phyloP scores from a whole-genome alignment of 1,140 invertebrate species.

The Heliothis subflexa region DNA sequence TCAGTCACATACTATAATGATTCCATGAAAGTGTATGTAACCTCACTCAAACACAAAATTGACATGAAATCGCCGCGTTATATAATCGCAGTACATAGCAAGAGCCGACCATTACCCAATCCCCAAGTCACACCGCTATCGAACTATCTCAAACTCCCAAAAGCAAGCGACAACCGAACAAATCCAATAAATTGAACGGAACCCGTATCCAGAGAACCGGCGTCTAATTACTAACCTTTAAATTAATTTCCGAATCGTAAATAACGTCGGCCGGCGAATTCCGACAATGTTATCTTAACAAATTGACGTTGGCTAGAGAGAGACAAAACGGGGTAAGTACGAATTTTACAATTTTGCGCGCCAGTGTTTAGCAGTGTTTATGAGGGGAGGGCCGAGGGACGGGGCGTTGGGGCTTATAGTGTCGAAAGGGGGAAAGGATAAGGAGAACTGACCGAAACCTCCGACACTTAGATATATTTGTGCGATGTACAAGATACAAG shows the following conservation, averaged over 20 bases:
- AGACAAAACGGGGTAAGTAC: constrained; percentile 60
- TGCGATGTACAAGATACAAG: constrained; percentile 75
- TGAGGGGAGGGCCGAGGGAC: constrained; percentile 54
- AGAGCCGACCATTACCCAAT: constrained; percentile 34
- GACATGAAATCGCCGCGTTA: not conserved
- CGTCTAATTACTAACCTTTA: constrained; percentile 70
- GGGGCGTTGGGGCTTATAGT: constrained; percentile 63
- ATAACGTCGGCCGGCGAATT: constrained; percentile 57
- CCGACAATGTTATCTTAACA: constrained; percentile 79
- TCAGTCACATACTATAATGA: too few relatives aligned
- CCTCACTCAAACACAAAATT: not conserved
- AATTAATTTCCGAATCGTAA: constrained; percentile 77
- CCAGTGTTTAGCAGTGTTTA: constrained; percentile 80
- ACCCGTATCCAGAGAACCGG: constrained; percentile 54
- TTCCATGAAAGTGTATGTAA: too few relatives aligned
- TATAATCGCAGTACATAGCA: constrained; percentile 22
- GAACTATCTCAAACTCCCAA: constrained; percentile 46
- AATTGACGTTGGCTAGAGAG: constrained; percentile 72
- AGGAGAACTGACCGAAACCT: constrained; percentile 73
- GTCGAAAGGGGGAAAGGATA: constrained; percentile 74
- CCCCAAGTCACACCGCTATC: constrained; percentile 25
- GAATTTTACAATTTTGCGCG: constrained; percentile 81
- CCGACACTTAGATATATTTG: constrained; percentile 81
- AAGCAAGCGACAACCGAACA: constrained; percentile 45
- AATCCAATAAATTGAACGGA: constrained; percentile 55